A percentile compares a stretch with the other conserved stretches of the same genome.
phyloP scores from a whole-genome alignment of 2,888 invertebrate species.

The Lysandra coridon region DNA sequence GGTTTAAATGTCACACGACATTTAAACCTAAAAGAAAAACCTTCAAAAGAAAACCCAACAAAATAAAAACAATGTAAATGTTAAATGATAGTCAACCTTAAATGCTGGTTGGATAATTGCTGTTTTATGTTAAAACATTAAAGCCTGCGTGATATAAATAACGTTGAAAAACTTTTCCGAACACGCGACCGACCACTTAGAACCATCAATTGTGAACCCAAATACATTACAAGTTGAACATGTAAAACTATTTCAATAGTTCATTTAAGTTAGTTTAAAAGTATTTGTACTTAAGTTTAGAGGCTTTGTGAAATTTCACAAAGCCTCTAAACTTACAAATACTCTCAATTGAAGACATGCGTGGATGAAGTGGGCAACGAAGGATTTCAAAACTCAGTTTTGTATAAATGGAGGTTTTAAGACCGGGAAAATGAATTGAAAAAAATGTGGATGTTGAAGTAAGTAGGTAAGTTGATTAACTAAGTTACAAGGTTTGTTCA shows the following conservation, averaged over 20 bases:
- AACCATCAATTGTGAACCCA: background rate
- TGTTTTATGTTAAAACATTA: background rate
- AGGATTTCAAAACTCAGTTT: too few relatives aligned
- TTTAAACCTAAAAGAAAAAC: too few relatives aligned
- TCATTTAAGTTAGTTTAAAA: conserved; percentile 9
- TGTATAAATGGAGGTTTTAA: too few relatives aligned
- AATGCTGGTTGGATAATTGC: background rate
- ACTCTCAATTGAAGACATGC: background rate
- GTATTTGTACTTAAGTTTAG: background rate
- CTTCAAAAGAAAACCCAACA: background rate
- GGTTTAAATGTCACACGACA: too few relatives aligned
- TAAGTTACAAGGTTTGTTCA: too few relatives aligned
- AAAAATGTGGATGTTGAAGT: too few relatives aligned
- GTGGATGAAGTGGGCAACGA: too few relatives aligned
- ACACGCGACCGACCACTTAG: background rate
- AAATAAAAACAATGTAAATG: background rate
- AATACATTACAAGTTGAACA: conserved; percentile 11
- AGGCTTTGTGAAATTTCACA: background rate
- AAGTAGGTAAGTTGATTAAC: too few relatives aligned
- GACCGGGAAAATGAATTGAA: too few relatives aligned
- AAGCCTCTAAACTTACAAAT: background rate
- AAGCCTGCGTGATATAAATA: background rate
- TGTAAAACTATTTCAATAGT: conserved; percentile 1
- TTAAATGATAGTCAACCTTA: background rate
- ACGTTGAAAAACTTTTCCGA: background rate